Conservation (phyloP, 2,888 invertebrate species). For the Lagria hirta region DNA sequence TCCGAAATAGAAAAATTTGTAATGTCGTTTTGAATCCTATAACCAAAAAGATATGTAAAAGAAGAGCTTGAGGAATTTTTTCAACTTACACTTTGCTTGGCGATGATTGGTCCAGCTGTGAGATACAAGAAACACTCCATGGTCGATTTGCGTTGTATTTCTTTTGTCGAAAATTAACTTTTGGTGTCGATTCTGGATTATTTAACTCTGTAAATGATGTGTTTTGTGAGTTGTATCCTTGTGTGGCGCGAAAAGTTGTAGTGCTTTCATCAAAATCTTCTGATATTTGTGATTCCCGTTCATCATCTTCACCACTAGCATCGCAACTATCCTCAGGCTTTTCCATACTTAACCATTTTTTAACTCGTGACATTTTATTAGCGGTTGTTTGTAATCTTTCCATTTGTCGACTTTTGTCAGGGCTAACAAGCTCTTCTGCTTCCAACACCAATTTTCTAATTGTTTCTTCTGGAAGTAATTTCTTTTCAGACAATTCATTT, state of each 20-base stretch:
- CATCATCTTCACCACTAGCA: slow-evolving; percentile 87
- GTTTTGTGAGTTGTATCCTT: slow-evolving; percentile 45
- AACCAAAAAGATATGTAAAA: too few species aligned
- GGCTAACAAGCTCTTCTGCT: slow-evolving; percentile 76
- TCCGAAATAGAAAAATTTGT: slow-evolving; percentile 79
- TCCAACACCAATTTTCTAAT: slow-evolving; percentile 70
- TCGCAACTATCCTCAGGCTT: slow-evolving; percentile 77
- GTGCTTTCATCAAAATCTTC: slow-evolving; percentile 78
- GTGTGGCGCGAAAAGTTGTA: slow-evolving; percentile 62
- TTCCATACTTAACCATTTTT: slow-evolving; percentile 69
- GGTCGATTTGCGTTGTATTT: slow-evolving; percentile 64
- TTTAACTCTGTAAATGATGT: slow-evolving; percentile 49
- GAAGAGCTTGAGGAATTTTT: background rate
- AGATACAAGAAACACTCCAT: slow-evolving; percentile 87
- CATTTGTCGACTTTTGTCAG: slow-evolving; percentile 45
- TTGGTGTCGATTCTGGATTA: slow-evolving; percentile 42
- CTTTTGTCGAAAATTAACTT: slow-evolving; percentile 67
- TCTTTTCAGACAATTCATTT: slow-evolving; percentile 38
- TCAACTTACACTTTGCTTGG: slow-evolving; percentile 36
- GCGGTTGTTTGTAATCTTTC: slow-evolving; percentile 43
- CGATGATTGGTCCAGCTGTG: slow-evolving; percentile 65
- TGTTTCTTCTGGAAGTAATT: slow-evolving; percentile 45
- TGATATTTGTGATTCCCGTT: slow-evolving; percentile 73
- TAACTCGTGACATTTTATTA: slow-evolving; percentile 68
- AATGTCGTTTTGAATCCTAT: slow-evolving; percentile 27